Evolutionary conservation across 1,140 invertebrate genomes (phyloP).

Genomic region (Drosophila albomicans): DNA sequence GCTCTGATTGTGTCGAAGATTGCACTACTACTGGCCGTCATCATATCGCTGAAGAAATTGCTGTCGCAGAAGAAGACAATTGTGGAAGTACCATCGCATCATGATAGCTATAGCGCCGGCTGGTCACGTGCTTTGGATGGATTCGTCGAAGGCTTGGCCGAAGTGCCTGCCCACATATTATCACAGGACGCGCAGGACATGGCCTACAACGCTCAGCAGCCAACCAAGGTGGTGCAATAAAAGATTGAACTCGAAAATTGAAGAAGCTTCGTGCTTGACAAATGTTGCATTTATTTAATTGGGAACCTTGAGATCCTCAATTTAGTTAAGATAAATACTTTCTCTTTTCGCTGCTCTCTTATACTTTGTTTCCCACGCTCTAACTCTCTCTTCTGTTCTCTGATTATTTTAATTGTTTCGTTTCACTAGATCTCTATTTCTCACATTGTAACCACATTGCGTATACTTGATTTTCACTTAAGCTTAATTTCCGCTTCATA

Average conservation of each 20-base stretch:
- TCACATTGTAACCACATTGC: slow-evolving; percentile 36
- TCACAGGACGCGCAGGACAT: slow-evolving; percentile 87
- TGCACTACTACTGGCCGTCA: slow-evolving; percentile 90
- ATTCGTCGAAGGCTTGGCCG: slow-evolving; percentile 81
- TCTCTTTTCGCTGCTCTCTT: slow-evolving; percentile 8
- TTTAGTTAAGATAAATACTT: slow-evolving; percentile 27
- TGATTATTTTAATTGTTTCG: background rate
- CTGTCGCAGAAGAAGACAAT: slow-evolving; percentile 91
- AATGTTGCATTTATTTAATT: slow-evolving; percentile 42
- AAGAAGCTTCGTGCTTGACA: slow-evolving; percentile 35
- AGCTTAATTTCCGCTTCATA: background rate
- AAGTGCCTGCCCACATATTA: slow-evolving; percentile 78
- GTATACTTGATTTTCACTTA: slow-evolving; percentile 26
- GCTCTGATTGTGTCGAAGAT: slow-evolving; percentile 93
- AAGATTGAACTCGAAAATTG: slow-evolving; percentile 25
- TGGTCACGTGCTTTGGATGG: slow-evolving; percentile 87
- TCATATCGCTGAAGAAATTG: slow-evolving; percentile 93
- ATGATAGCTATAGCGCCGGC: slow-evolving; percentile 87
- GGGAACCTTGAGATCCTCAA: slow-evolving; percentile 17
- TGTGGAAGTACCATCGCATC: slow-evolving; percentile 89
- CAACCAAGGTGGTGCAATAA: slow-evolving; percentile 60
- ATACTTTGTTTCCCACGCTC: slow-evolving; percentile 2
- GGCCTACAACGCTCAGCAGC: slow-evolving; percentile 88
- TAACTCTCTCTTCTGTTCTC: background rate
- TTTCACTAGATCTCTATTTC: slow-evolving; percentile 11